Percentiles rank a stretch among this genome's conserved stretches.
Evolutionary conservation across 2,113 vertebrate genomes (phyloP).

Genomic region (Arothron firmamentum): DNA sequence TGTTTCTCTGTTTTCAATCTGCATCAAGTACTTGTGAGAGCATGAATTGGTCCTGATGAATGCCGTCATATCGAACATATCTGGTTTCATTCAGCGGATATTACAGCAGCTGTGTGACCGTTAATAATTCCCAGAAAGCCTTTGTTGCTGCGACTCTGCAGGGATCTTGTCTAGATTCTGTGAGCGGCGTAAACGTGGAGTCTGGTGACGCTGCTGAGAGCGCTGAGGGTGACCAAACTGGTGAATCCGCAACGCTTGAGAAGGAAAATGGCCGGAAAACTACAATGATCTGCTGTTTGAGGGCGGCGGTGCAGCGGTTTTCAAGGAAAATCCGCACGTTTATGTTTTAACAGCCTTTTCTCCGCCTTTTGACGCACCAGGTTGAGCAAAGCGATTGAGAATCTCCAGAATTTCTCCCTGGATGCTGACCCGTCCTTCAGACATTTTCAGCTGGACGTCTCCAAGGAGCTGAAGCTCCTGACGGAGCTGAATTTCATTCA

Average conservation of each 20-base stretch:
- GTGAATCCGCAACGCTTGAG: too few species aligned
- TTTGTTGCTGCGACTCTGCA: not conserved
- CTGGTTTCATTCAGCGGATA: too few species aligned
- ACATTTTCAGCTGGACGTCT: conserved; percentile 91
- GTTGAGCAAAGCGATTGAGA: conserved; percentile 85
- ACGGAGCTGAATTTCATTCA: conserved; percentile 87
- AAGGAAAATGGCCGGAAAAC: too few species aligned
- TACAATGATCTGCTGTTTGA: too few species aligned
- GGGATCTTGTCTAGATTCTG: not conserved
- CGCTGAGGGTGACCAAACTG: too few species aligned
- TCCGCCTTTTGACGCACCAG: conserved; percentile 57
- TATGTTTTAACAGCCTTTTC: too few species aligned
- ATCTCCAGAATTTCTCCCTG: conserved; percentile 86
- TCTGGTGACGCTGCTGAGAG: not conserved
- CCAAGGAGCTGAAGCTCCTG: conserved; percentile 88
- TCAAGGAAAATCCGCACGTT: too few species aligned
- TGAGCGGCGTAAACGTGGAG: not conserved
- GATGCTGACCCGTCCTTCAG: conserved; percentile 87
- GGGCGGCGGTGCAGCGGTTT: too few species aligned
- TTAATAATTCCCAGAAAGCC: not conserved
- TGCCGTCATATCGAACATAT: too few species aligned
- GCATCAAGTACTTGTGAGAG: too few species aligned
- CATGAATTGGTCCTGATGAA: too few species aligned
- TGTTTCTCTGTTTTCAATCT: not conserved
- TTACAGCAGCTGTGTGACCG: too few species aligned